Conservation (phyloP, 2,113 vertebrate genomes). For the Nanger granti region DNA sequence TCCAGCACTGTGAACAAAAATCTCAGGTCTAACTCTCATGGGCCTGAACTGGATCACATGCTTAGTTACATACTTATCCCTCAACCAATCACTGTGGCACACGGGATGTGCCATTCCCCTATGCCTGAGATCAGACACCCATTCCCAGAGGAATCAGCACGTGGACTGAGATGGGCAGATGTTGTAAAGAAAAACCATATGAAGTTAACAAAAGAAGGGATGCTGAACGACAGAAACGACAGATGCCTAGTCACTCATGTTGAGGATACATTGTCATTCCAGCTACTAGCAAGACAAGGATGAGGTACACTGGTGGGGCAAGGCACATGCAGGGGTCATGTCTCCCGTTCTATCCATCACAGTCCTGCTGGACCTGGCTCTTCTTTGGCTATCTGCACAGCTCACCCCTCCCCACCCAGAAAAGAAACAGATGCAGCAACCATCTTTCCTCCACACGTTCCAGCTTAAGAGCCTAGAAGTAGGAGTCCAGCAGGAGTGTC, state of each 20-base stretch:
- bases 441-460: background rate
- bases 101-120: fast-evolving
- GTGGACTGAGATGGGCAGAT: background rate
- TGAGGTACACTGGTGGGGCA: background rate
- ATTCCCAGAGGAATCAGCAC: background rate
- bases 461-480: background rate
- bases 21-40: background rate
- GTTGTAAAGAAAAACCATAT: background rate
- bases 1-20: background rate
- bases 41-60: background rate
- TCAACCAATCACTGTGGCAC: background rate
- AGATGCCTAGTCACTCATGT: background rate
- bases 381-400: background rate
- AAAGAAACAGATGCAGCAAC: too few relatives aligned
- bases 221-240: background rate
- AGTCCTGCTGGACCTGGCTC: background rate
- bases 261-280: background rate
- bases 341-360: background rate
- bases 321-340: background rate
- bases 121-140: background rate
- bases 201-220: background rate
- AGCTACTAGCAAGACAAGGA: background rate
- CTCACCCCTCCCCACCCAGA: background rate
- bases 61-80: too few relatives aligned
- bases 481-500: background rate